Evolutionary conservation across 2,888 invertebrate species (phyloP).

Genomic region (Nymphalis polychloros): DNA sequence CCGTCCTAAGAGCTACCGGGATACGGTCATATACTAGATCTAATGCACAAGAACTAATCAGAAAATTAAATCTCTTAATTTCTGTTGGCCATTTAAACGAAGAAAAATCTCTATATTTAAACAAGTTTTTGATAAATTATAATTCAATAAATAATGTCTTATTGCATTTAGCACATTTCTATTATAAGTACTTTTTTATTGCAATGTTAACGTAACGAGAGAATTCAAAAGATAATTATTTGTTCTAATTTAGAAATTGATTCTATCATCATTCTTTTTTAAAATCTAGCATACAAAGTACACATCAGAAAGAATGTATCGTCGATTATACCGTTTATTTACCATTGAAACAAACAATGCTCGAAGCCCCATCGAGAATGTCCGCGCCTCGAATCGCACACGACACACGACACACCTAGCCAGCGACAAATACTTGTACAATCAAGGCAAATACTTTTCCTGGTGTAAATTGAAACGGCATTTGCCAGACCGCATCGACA

Average conservation of each 20-base stretch:
- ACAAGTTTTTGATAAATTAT: neutral
- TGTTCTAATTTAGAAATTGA: too few relatives aligned
- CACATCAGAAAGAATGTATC: neutral
- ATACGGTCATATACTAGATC: constrained; percentile 43
- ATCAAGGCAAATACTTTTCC: constrained; percentile 22
- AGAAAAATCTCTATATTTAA: too few relatives aligned
- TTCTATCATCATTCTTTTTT: neutral
- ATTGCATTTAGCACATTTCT: neutral
- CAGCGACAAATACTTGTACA: constrained; percentile 22
- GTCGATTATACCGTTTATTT: constrained; percentile 3
- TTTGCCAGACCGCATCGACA: constrained; percentile 19
- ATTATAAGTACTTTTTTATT: too few relatives aligned
- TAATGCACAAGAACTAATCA: constrained; percentile 38
- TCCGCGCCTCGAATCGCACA: constrained; percentile 18
- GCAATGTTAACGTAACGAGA: too few relatives aligned
- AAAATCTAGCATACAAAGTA: neutral
- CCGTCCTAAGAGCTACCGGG: constrained; percentile 36
- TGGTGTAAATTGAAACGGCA: constrained; percentile 22
- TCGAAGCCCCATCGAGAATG: constrained; percentile 18
- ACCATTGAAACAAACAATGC: constrained; percentile 3
- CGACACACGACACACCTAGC: constrained; percentile 19
- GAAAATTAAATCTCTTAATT: constrained; percentile 12
- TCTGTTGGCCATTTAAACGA: neutral
- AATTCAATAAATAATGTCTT: neutral
- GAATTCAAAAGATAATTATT: too few relatives aligned